These are phyloP conservation scores for Perizoma affinitatum DNA, from an alignment of 2,888 invertebrate species.

Conservation along the genomic window DNA sequence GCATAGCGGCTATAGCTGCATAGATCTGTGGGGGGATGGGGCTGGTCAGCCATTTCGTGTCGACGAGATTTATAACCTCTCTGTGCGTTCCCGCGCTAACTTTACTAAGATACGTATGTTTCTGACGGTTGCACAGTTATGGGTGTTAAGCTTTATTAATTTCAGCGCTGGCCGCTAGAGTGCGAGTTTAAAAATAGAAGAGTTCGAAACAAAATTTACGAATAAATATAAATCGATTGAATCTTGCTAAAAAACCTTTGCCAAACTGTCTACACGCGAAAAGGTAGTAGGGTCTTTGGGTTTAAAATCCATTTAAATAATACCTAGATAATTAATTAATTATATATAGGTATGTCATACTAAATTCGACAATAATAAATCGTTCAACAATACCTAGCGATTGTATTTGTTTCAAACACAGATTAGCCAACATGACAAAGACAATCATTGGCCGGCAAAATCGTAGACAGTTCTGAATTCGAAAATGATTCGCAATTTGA, in stretches of 20 bases:
- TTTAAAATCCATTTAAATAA: too few relatives aligned
- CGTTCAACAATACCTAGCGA: slow-evolving; percentile 1
- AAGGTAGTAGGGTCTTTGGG: too few relatives aligned
- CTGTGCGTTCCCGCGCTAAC: slow-evolving; percentile 69
- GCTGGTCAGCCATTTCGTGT: slow-evolving; percentile 82
- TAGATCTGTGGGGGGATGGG: slow-evolving; percentile 68
- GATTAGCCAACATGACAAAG: slow-evolving; percentile 7
- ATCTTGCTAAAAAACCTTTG: neutral
- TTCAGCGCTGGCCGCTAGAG: slow-evolving; percentile 32
- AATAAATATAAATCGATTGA: neutral
- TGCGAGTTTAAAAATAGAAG: slow-evolving; percentile 33
- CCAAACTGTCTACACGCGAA: too few relatives aligned
- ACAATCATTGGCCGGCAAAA: slow-evolving; percentile 17
- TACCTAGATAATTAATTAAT: too few relatives aligned
- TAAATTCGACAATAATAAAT: too few relatives aligned
- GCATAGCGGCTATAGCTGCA: slow-evolving; percentile 62
- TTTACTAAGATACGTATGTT: slow-evolving; percentile 73
- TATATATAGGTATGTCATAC: too few relatives aligned
- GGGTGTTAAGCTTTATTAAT: slow-evolving; percentile 44
- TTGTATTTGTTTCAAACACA: neutral
- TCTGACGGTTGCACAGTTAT: slow-evolving; percentile 53
- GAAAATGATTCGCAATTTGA: slow-evolving; percentile 28
- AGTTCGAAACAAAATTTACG: slow-evolving; percentile 37
- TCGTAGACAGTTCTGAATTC: slow-evolving; percentile 18
- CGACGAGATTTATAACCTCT: slow-evolving; percentile 82